Conservation (phyloP, 2,888 invertebrate genomes). For the Campoletis raptor region DNA sequence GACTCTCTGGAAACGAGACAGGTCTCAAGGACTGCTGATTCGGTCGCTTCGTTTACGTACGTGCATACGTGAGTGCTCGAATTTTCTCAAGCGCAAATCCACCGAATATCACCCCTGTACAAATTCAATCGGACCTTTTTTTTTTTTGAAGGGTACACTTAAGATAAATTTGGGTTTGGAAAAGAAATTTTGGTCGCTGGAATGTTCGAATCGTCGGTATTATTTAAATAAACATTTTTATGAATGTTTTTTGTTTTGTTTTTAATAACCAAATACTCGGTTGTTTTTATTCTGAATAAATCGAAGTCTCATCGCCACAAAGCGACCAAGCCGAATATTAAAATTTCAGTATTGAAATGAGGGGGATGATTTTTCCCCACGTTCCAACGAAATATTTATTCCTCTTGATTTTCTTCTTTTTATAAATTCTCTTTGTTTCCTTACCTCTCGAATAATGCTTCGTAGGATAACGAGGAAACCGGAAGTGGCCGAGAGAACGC, state of each 20-base stretch:
- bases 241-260: not conserved
- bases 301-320: constrained; percentile 21
- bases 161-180: not conserved
- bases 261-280: not conserved
- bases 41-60: constrained; percentile 69
- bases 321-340: constrained; percentile 55
- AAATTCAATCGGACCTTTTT: constrained; percentile 56
- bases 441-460: constrained; percentile 34
- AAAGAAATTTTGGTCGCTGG: not conserved
- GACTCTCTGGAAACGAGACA: constrained; percentile 40
- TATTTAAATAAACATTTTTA: not conserved
- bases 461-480: constrained; percentile 64
- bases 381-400: constrained; percentile 52
- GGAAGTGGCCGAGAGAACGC: constrained; percentile 65
- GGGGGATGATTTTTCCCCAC: constrained; percentile 27
- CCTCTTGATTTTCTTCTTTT: constrained; percentile 48
- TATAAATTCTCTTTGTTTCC: constrained; percentile 24
- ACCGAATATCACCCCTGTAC: constrained; percentile 14
- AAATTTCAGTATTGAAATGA: constrained; percentile 36
- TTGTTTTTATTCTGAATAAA: constrained; percentile 3
- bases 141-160: not conserved
- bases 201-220: not conserved
- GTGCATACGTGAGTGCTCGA: constrained; percentile 67
- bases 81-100: constrained; percentile 42
- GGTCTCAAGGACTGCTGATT: constrained; percentile 53